Conservation (phyloP, 2,113 vertebrate species). For the Camelus bactrianus region DNA sequence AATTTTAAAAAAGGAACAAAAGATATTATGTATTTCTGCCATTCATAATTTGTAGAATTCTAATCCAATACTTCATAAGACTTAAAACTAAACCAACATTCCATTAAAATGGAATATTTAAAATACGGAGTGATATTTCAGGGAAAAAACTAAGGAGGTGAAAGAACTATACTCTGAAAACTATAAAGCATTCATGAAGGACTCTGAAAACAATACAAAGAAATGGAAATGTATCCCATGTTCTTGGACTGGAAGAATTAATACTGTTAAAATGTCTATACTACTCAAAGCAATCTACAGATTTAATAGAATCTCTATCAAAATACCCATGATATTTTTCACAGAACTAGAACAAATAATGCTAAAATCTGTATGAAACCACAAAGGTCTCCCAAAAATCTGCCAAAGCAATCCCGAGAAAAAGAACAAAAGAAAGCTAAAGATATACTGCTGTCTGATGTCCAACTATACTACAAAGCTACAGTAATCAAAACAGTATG, state of each 20-base stretch:
- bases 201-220: not conserved
- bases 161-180: not conserved
- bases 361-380: not conserved
- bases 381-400: not conserved
- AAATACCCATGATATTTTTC: not conserved
- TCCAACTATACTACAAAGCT: not conserved
- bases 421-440: not conserved
- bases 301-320: not conserved
- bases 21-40: not conserved
- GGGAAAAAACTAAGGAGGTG: not conserved
- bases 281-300: not conserved
- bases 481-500: not conserved
- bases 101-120: not conserved
- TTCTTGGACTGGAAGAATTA: not conserved
- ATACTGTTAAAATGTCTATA: not conserved
- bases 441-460: not conserved
- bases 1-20: constrained; percentile 26
- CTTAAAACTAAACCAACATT: not conserved
- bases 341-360: not conserved
- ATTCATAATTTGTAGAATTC: not conserved
- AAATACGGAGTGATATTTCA: not conserved
- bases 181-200: not conserved
- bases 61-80: constrained; percentile 11
- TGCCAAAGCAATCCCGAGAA: not conserved
- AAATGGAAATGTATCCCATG: not conserved